Base-by-base conservation (phyloP, 2,797 vertebrate genomes). In the Morus bassanus region DNA sequence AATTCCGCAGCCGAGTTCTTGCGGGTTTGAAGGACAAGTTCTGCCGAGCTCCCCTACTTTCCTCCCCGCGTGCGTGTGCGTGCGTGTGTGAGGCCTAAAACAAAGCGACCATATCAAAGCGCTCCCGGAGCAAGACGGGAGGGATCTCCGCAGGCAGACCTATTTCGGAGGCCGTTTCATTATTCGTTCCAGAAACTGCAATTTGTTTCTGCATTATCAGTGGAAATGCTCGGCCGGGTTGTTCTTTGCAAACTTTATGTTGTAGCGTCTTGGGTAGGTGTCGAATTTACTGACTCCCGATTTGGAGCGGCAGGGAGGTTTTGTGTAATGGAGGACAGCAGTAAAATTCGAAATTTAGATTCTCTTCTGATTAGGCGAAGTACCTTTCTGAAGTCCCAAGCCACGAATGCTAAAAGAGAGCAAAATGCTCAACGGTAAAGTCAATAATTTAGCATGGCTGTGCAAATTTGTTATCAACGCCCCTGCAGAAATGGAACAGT, bases 1-100 rank as follows among this genome's bases (percentile, higher is more conserved):
- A 64, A 61, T 56, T 91, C 81, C 3, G 33, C 89, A 70, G 78
- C 82, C 83, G 56, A 60, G 85, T 56, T 82, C 77, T 48, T 65
- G 81, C 73, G 51, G 88, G 93, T 88, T 70, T 75, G 88, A 37
- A 80, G 94, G 77, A 57, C 18, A 67, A 54, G 35, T 83, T 95
- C 53, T 65, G 53, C 82, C 37, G 54, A 85, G 92, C 37, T 56
- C 59, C 75, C 85, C 67, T 24, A 13, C 91, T 69, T 89, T 30
- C 50, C 77, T 94, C 33, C 91, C 91, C 63, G 54, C 45, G 27
- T 80, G 83, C 43, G 67, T 46, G 81, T 91, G 46, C 75, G 84
- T 37, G 57, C n/a, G 53, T 69, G 86, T 31, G 56, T 46, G 93
- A 93, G 95, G 97, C 97, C 95, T 84, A 88, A 94, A 90, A 97